These are phyloP conservation scores for Zoanthus sociatus DNA, from an alignment of 92 coral and sea anemone species.

Conservation along the genomic window DNA sequence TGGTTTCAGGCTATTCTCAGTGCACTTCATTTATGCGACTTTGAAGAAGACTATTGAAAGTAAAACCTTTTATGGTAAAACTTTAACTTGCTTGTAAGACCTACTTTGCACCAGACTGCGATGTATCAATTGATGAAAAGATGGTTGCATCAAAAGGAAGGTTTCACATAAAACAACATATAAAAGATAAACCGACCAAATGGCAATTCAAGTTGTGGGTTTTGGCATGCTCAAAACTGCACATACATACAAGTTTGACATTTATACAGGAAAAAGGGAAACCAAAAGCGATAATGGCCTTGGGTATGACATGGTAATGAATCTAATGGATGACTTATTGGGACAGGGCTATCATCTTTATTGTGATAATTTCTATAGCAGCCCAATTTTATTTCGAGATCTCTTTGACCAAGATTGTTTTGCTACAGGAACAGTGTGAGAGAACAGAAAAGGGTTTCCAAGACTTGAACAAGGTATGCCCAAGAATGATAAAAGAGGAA, in stretches of 20 bases:
- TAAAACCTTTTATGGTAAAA: not conserved
- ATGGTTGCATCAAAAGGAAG: not conserved
- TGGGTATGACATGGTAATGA: constrained; percentile 53
- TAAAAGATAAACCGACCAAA: not conserved
- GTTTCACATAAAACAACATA: not conserved
- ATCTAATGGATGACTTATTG: constrained; percentile 29
- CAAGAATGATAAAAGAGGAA: constrained; percentile 35
- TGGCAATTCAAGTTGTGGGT: constrained; percentile 32
- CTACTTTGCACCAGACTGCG: not conserved
- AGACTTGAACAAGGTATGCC: constrained; percentile 25
- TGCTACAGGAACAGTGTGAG: constrained; percentile 67
- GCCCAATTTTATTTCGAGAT: constrained; percentile 43
- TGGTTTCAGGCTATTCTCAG: too few relatives aligned
- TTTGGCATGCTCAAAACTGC: constrained; percentile 23
- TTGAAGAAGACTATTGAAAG: not conserved
- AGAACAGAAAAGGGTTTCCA: constrained; percentile 65
- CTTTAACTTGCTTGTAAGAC: not conserved
- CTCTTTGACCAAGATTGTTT: constrained; percentile 35
- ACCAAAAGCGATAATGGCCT: constrained; percentile 49
- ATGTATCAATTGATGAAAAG: not conserved
- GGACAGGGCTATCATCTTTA: constrained; percentile 57
- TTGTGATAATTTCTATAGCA: constrained; percentile 61
- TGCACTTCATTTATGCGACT: too few relatives aligned
- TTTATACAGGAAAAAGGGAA: constrained; percentile 46
- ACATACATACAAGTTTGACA: constrained; percentile 50